These are phyloP conservation scores for Tetramorium parvispinum DNA, from an alignment of 1,140 invertebrate genomes.

Conservation along the genomic window DNA sequence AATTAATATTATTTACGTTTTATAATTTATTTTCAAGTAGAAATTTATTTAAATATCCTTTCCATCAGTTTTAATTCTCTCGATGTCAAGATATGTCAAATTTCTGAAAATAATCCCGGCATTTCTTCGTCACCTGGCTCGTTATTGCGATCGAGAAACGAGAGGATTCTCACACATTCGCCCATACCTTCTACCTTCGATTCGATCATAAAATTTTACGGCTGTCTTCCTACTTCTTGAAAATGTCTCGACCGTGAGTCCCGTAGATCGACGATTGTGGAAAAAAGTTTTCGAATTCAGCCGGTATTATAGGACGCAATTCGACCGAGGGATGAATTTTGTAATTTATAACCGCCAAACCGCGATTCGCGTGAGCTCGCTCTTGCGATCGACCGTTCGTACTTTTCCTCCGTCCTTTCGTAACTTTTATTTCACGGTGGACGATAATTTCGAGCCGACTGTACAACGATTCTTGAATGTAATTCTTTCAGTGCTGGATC, in stretches of 20 bases:
- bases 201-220: conserved; percentile 59
- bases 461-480: not conserved
- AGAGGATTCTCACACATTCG: conserved; percentile 16
- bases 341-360: conserved; percentile 71
- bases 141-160: conserved; percentile 57
- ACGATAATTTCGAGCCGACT: not conserved
- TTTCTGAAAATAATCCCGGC: conserved; percentile 7
- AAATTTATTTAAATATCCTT: not conserved
- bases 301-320: conserved; percentile 62
- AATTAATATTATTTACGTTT: not conserved
- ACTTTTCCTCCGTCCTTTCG: conserved; percentile 9
- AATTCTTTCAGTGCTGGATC: not conserved
- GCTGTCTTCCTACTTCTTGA: conserved; percentile 34
- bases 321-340: conserved; percentile 72
- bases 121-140: not conserved
- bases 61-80: not conserved
- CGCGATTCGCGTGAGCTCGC: not conserved
- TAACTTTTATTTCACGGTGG: conserved; percentile 18
- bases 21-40: not conserved
- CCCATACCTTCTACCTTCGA: not conserved
- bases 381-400: conserved; percentile 34
- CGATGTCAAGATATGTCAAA: not conserved
- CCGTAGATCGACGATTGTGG: conserved; percentile 22
- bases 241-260: conserved; percentile 14
- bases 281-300: conserved; percentile 70